Base-by-base conservation (phyloP, 2,888 invertebrate genomes). In the Frankliniella fusca region DNA sequence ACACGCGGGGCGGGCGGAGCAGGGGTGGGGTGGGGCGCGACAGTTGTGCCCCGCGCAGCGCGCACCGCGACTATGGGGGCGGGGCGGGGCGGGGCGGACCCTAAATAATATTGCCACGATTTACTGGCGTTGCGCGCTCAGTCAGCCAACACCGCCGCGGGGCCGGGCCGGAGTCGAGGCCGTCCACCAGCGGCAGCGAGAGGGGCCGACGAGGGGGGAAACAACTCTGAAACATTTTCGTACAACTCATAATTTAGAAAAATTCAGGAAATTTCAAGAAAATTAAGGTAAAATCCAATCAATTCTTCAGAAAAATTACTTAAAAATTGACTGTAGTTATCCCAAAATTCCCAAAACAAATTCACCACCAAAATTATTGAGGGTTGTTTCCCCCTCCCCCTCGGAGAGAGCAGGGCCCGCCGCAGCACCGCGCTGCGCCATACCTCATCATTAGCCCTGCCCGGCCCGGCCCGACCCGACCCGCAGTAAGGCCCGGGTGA, bases 101-200 rank as follows among this genome's bases (percentile, higher is more conserved):
- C 70, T 27, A 76, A 76, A 76, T 76, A 76, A 76, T 76, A 76
- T 76, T 76, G 70, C 70, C 70, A 76, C 23, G 70, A 76, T 76
- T 76, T 76, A 76, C 23, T 76, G 54, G 38, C 38, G 61, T 18
- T 23, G 70, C 70, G 70, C 70, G 12, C 23, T 70, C 70, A 11
- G n/a, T 76, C 70, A 76, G 70, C 27, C 70, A 27, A 76, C 23
- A 8, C 70, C 54, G 15, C 54, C 54, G 54, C 54, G 15, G 38
- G 38, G 38, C 38, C 5, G 38, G 38, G 38, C 2, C 3, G 38
- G 38, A 38, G 38, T 54, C 54, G 54, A n/a, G n/a, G n/a, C n/a
- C n/a, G n/a, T n/a, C n/a, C n/a, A n/a, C n/a, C n/a, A n/a, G n/a
- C n/a, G n/a, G n/a, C n/a, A n/a, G n/a, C n/a, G n/a, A n/a, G n/a